Percentiles rank a stretch among this genome's conserved stretches.
phyloP scores from a whole-genome alignment of 2,888 invertebrate genomes.

The Sarcophaga caerulescens region DNA sequence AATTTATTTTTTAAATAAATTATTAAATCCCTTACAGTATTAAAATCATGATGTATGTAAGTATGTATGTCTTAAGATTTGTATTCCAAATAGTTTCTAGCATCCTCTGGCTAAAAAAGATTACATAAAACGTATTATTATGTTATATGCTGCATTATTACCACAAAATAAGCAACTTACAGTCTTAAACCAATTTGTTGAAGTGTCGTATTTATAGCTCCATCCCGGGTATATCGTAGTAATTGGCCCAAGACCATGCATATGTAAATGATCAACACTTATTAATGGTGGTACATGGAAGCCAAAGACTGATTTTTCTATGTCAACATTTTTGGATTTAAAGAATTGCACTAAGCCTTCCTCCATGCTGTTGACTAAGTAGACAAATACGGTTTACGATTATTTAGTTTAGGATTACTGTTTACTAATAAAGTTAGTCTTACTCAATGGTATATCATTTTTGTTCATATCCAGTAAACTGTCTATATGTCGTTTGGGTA shows the following conservation, averaged over 20 bases:
- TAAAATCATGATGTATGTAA: background rate
- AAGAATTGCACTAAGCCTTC: slow-evolving; percentile 81
- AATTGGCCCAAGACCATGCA: slow-evolving; percentile 92
- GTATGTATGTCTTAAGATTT: slow-evolving; percentile 25
- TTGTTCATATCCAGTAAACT: slow-evolving; percentile 87
- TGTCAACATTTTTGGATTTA: slow-evolving; percentile 81
- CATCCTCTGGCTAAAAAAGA: slow-evolving; percentile 51
- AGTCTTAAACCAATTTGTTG: slow-evolving; percentile 91
- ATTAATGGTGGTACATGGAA: slow-evolving; percentile 97
- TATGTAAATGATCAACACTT: slow-evolving; percentile 89
- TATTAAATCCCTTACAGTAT: background rate
- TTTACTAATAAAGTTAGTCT: slow-evolving; percentile 63
- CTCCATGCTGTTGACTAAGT: slow-evolving; percentile 86
- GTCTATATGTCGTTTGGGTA: slow-evolving; percentile 89
- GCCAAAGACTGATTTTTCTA: slow-evolving; percentile 85
- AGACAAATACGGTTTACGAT: background rate
- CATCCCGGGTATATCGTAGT: slow-evolving; percentile 87
- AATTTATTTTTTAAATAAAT: background rate
- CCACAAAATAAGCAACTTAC: slow-evolving; percentile 82
- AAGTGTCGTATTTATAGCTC: slow-evolving; percentile 86
- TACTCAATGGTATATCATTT: slow-evolving; percentile 87
- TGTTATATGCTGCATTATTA: background rate
- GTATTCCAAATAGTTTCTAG: slow-evolving; percentile 50
- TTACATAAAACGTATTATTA: background rate
- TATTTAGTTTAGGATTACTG: too few species aligned